A percentile compares a stretch with the other conserved stretches of the same genome.
Conservation (phyloP, 2,113 vertebrate genomes). For the Oplegnathus fasciatus region DNA sequence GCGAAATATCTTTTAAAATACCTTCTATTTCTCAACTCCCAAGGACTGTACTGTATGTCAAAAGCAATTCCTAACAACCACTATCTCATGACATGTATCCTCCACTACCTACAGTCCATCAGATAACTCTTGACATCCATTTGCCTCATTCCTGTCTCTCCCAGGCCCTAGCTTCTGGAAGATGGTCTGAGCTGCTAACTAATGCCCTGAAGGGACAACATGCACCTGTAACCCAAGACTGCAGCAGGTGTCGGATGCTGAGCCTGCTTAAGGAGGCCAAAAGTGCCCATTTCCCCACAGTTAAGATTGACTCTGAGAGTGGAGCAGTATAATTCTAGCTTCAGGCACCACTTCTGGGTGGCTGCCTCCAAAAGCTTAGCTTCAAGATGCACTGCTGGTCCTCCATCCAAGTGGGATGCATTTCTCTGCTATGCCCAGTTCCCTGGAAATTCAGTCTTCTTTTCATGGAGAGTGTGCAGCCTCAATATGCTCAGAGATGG, state of each 20-base stretch:
- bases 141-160: slow-evolving; percentile 34
- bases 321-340: slow-evolving; percentile 75
- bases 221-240: slow-evolving; percentile 72
- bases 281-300: slow-evolving; percentile 69
- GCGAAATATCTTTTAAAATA: not conserved
- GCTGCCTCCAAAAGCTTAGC: slow-evolving; percentile 68
- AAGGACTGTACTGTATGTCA: not conserved
- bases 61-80: slow-evolving; percentile 23
- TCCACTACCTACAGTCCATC: slow-evolving; percentile 25
- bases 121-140: slow-evolving; percentile 33
- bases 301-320: slow-evolving; percentile 70
- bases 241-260: slow-evolving; percentile 68
- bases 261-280: slow-evolving; percentile 66
- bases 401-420: slow-evolving; percentile 58
- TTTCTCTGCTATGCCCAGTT: slow-evolving; percentile 48
- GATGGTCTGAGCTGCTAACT: slow-evolving; percentile 63
- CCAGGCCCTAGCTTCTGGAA: slow-evolving; percentile 20
- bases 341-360: slow-evolving; percentile 68
- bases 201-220: slow-evolving; percentile 58
- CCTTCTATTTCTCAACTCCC: slow-evolving; percentile 2
- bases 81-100: slow-evolving; percentile 23
- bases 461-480: slow-evolving; percentile 19
- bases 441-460: slow-evolving; percentile 32
- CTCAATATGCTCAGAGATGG: slow-evolving; percentile 16
- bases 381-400: slow-evolving; percentile 68